Percentiles rank a stretch among this genome's conserved stretches.
Conservation (phyloP, 2,797 vertebrate species). For the Margarornis squamiger region DNA sequence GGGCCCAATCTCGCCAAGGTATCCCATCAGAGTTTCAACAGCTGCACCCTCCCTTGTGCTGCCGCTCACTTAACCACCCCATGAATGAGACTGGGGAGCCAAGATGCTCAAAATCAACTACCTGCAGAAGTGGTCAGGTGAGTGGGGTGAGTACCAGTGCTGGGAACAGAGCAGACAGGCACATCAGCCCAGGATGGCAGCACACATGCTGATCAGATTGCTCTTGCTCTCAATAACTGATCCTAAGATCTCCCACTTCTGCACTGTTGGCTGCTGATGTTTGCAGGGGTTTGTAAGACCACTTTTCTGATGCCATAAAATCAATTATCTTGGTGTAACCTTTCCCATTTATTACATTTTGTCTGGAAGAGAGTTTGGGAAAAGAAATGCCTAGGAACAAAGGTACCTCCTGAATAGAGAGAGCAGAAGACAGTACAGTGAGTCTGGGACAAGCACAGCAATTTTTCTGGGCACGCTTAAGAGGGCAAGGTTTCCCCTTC, state of each 20-base stretch:
- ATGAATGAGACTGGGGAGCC: background rate
- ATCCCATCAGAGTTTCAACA: background rate
- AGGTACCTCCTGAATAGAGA: background rate
- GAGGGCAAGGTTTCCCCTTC: background rate
- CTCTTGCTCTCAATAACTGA: background rate
- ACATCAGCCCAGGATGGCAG: background rate
- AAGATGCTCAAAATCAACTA: background rate
- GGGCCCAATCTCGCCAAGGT: background rate
- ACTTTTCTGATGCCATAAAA: background rate
- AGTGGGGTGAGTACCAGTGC: background rate
- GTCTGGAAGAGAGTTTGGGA: background rate
- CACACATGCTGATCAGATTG: fast-evolving
- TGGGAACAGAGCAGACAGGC: background rate
- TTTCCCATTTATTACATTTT: background rate
- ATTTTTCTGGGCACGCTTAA: background rate
- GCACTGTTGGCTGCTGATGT: background rate
- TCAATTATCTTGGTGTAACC: background rate
- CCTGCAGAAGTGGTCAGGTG: background rate
- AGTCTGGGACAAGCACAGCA: background rate
- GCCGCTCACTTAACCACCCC: background rate
- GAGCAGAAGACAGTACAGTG: background rate
- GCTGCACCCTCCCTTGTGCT: background rate
- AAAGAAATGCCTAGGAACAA: background rate
- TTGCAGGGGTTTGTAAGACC: background rate
- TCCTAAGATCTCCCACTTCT: background rate